Evolutionary conservation across 2,888 invertebrate species (phyloP), one percentile per base, ranked within the genome.

Genomic region (Rhogogaster chlorosoma): DNA sequence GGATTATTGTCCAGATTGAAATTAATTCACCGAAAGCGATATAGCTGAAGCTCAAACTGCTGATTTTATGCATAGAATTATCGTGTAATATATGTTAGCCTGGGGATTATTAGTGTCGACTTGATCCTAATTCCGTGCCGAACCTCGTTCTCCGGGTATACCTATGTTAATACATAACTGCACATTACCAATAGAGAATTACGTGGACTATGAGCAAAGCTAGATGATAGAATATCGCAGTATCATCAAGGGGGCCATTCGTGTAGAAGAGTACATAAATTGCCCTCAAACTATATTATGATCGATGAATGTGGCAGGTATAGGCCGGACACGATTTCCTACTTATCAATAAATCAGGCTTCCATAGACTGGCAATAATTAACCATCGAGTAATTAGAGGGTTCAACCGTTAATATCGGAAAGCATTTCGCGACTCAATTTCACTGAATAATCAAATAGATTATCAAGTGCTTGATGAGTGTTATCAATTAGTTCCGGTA

Each of bases 61-160:
- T 38, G 29, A 38, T 49, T 77, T 22, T 32, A 32, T 77, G 32
- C 18, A 77, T n/a, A 53, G 77, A 18, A 77, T 73, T n/a, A 42
- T 73, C 22, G 49, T 29, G 26, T 77, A 77, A 53, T 53, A 32
- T 53, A 53, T 29, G 53, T n/a, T 38, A n/a, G 53, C 53, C 53
- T 53, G 29, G 45, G 77, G n/a, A 53, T 29, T 77, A 29, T 18
- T 2, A 22, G 32, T 77, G 53, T 32, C 49, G 53, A 77, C 32
- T 77, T 77, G 77, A 77, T 26, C 77, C 77, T 18, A 49, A 73
- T 73, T 73, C 71, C n/a, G 29, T 71, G 38, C 7, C 22, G 12
- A 71, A 42, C 38, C 71, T 12, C 2, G 10, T 71, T 38, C 42
- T 71, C 42, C 32, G 1, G 2, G 26, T 61, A 26, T 61, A 61